Evolutionary conservation across 2,888 invertebrate species (phyloP).

Genomic region (Drosophila maculinotata): DNA sequence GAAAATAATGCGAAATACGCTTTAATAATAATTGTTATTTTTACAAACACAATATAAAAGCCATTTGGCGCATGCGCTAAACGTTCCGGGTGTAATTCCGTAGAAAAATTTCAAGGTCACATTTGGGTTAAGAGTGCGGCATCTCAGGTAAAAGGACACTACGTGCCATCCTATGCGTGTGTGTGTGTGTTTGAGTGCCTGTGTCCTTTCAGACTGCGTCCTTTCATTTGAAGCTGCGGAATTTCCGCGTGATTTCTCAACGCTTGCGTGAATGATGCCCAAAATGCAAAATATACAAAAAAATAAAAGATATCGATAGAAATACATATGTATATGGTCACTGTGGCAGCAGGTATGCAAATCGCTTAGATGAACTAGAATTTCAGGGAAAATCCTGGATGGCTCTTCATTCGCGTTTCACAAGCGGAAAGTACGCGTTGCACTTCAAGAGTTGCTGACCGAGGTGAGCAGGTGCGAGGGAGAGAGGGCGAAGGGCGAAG

Average conservation of each 20-base stretch:
- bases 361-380: slow-evolving; percentile 58
- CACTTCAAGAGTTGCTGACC: slow-evolving; percentile 3
- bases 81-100: slow-evolving; percentile 71
- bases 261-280: slow-evolving; percentile 72
- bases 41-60: slow-evolving; percentile 74
- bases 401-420: slow-evolving; percentile 70
- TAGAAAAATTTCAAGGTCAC: slow-evolving; percentile 78
- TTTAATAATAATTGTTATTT: slow-evolving; percentile 81
- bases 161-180: no score
- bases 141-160: slow-evolving; percentile 65
- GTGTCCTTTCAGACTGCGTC: slow-evolving; percentile 47
- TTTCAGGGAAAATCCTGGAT: slow-evolving; percentile 70
- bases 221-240: slow-evolving; percentile 72
- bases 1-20: slow-evolving; percentile 81
- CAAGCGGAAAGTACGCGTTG: slow-evolving; percentile 61
- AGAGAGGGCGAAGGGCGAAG: no score
- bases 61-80: slow-evolving; percentile 80
- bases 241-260: slow-evolving; percentile 75
- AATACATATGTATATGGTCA: slow-evolving; percentile 13
- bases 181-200: neutral
- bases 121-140: slow-evolving; percentile 51
- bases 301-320: slow-evolving; percentile 9
- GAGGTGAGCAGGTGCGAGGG: neutral
- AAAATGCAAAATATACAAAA: slow-evolving; percentile 3
- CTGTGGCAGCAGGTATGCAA: slow-evolving; percentile 70